Base-by-base conservation (phyloP, 2,888 invertebrate species). In the Microplitis deprimator region DNA sequence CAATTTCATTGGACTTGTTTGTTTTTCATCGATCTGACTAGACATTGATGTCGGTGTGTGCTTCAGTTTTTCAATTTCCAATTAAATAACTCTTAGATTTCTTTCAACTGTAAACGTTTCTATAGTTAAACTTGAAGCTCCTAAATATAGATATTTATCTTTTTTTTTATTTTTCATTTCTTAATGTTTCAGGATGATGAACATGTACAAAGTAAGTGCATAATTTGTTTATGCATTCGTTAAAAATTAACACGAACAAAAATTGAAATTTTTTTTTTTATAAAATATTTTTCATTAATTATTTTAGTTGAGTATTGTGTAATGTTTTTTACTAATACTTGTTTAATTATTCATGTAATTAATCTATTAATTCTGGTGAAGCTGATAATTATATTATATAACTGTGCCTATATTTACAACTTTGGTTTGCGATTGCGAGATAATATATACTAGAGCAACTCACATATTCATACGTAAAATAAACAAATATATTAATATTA, bases 181-280 rank as follows among this genome's bases (percentile, higher is more conserved):
- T 79, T 82, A 79, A 78, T 87, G 82, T 88, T 88, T 83, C 87
- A 88, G 88, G 88, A 87, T 77, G 85, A 88, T 10, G 87, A 88
- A 80, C 86, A 86, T 79, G 84, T 87, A 75, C 84, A 85, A 80
- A 88, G 88, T 88, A 80, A 87, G 88, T 86, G 82, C 29, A 68
- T 41, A 29, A 70, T 73, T 76, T 50, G 29, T 68, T 5, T 16
- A 70, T 17, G 13, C 70, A 50, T 50, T 50, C 2, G 13, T 50
- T 50, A 7, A 50, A 50, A 8, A 4, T 50, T 8, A 50, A 50
- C 4, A 29, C 29, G 29, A 29, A 29, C 50, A 50, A 50, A 50
- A 10, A 50, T 50, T 50, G 10, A 50, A 8, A 8, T 10, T 8
- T 0, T 50, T 50, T 50, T 50, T 13, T n/a, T n/a, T n/a, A 20